Evolutionary conservation across 2,797 vertebrate species (phyloP).

Genomic region (Semotilus atromaculatus): DNA sequence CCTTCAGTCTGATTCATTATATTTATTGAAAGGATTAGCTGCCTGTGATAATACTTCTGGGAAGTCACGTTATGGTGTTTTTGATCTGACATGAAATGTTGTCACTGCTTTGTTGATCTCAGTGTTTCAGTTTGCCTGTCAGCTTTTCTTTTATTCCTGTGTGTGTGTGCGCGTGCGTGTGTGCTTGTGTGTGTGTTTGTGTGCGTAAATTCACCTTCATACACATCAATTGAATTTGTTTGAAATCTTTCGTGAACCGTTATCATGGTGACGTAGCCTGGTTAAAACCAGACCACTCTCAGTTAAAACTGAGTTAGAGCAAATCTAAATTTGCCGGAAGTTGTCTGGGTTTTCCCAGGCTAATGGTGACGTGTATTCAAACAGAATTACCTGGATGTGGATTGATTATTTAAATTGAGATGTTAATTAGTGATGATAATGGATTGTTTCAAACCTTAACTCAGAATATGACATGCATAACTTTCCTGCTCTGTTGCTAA

Average conservation of each 20-base stretch:
- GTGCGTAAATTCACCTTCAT: not conserved
- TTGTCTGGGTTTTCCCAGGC: too few species aligned
- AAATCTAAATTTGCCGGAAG: too few species aligned
- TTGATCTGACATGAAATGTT: not conserved
- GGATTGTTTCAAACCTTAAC: not conserved
- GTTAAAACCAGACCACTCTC: too few species aligned
- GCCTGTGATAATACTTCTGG: not conserved
- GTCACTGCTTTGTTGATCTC: not conserved
- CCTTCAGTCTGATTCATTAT: not conserved
- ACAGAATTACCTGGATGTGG: too few species aligned
- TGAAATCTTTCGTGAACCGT: too few species aligned
- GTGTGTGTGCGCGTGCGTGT: not conserved
- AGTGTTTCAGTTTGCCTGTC: not conserved
- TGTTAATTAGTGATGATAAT: not conserved
- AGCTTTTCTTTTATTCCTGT: not conserved
- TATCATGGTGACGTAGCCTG: too few species aligned
- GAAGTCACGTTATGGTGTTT: conserved; percentile 1
- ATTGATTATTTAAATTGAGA: too few species aligned
- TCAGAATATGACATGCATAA: not conserved
- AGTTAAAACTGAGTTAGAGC: too few species aligned
- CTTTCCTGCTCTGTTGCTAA: not conserved
- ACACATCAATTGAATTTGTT: too few species aligned
- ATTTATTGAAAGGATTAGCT: not conserved
- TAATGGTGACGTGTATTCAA: too few species aligned
- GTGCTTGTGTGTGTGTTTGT: too few species aligned